Evolutionary conservation across 1,140 invertebrate species (phyloP), one percentile per base, ranked within the genome.

Genomic region (Mesaphorura yosii): DNA sequence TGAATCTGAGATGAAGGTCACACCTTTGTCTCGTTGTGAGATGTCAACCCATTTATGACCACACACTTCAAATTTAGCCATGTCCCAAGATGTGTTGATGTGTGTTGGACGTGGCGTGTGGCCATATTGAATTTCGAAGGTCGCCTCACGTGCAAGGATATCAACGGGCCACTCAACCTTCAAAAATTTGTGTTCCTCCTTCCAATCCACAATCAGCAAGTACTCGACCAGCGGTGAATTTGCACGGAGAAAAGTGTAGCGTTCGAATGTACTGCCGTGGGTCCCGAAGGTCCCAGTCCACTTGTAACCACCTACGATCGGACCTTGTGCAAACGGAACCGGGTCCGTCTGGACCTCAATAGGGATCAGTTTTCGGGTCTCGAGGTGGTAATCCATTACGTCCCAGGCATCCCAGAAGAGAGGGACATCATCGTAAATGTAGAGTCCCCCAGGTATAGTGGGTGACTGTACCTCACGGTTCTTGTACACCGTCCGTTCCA

Each of bases 361-460:
- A 23, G 31, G 14, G 20, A 31, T 27, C 25, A 31, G 10, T 4
- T 48, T 12, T 31, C 27, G 31, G 12, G 46, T 48, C 28, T 48
- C 46, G 28, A 48, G 19, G 56, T 76, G 73, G 53, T 76, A 76
- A 59, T 77, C 74, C 44, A 51, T 52, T 1, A 51, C 37, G 64
- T 76, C 74, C 75, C 75, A 76, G 15, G 75, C 75, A 69, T 77
- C 75, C 51, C 75, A 77, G 66, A 68, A 76, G 45, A 77, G 56
- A n/a, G 75, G 75, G 10, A 76, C 65, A 60, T 77, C 75, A 66
- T 77, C 74, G 67, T 69, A 76, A 22, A 75, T 57, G 48, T 75
- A 57, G 44, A 63, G 55, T 51, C 48, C 52, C 4, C 57, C 60
- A 6, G 41, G 44, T 14, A 41, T 14, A 7, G 55, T 57, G 3